phyloP scores from a whole-genome alignment of 2,797 vertebrate genomes.

The Psittacula echo region DNA sequence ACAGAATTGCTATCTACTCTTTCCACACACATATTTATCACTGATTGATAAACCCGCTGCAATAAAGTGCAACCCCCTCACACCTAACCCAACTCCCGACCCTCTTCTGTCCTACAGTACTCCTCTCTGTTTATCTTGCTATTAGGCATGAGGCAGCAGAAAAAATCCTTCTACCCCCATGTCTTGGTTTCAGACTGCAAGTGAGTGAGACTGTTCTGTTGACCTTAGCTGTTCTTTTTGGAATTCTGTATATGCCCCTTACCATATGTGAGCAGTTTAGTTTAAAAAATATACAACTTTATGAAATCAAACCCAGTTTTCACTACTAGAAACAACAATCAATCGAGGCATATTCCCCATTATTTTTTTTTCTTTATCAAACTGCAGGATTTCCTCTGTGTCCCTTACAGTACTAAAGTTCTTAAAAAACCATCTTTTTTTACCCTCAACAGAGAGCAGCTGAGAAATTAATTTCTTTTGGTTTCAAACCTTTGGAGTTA shows the following conservation, averaged over 20 bases:
- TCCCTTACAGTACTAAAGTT: background rate
- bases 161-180: background rate
- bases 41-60: background rate
- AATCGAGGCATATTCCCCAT: fast-evolving
- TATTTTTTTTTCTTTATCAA: background rate
- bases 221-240: background rate
- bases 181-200: background rate
- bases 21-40: background rate
- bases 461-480: background rate
- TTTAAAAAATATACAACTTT: background rate
- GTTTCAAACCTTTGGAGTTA: background rate
- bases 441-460: background rate
- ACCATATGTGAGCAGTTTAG: background rate
- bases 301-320: background rate
- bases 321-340: background rate
- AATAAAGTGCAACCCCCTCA: background rate
- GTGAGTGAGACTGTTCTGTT: background rate
- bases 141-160: background rate
- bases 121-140: background rate
- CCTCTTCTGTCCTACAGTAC: background rate
- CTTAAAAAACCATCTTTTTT: background rate
- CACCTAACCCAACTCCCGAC: background rate
- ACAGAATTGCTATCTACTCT: background rate
- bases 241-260: background rate
- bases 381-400: background rate